Base-by-base conservation (phyloP, 2,888 invertebrate species). In the Tenthredo scrophulariae region DNA sequence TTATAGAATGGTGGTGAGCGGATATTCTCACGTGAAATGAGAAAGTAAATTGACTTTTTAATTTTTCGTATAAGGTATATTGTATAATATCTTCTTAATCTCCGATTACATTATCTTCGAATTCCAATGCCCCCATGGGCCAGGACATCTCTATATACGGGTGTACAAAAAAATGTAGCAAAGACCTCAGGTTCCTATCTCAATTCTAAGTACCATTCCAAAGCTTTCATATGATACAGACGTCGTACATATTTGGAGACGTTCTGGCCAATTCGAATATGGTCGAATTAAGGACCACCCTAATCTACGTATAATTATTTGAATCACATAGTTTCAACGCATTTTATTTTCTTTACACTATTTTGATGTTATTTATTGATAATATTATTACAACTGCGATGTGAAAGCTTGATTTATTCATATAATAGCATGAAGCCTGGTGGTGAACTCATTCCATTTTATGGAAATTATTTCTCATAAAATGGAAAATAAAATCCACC, bases 331-430 rank as follows among this genome's bases (percentile, higher is more conserved):
- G 4, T 75, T 75, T n/a, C 0, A 77, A 77, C 2, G n/a, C 29
- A 10, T 18, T 26, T 54, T 15, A 77, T 54, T 29, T 2, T 50
- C 50, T 77, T 54, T 54, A 77, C 4, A 29, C 46, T 74, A 74
- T 22, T n/a, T 72, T 22, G 40, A 43, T 40, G 74, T 74, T 74
- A 74, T 46, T 74, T 74, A 74, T 74, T 74, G 46, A 74, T 72
- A 33, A 6, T 33, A 67, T 67, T 33, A 33, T 33, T 18, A 67
- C 67, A 33, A 33, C 18, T 67, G n/a, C n/a, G 4, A 33, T 67
- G 33, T 33, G 18, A 67, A 67, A 67, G 13, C 1, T 67, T 6
- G 33, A 18, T 33, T 13, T 67, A 67, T 67, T 67, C 33, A 67
- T 67, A 67, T 6, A 15, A 15, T 67, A 67, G 67, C 33, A 18